Base-by-base conservation (phyloP, 1,140 invertebrate genomes). In the Zaprionus davidi region DNA sequence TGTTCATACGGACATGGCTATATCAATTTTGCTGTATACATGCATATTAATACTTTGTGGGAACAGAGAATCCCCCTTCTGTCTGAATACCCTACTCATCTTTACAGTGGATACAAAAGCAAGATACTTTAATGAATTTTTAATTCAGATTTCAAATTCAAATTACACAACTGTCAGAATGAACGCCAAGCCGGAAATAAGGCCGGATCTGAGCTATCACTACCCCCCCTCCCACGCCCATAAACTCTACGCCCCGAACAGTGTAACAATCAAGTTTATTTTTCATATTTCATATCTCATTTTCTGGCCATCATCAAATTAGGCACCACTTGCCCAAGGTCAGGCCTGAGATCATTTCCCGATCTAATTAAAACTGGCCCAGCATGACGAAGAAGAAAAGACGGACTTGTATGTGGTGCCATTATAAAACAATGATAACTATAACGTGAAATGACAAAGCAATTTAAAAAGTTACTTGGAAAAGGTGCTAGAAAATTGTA, bases 151-250 rank as follows among this genome's bases (percentile, higher is more conserved):
- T 31, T 15, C 68, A 71, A 66, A 56, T 66, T 72, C 26, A 66
- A 72, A 76, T 71, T 66, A 60, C 60, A 65, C 46, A 75, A 58
- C 49, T 51, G 26, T 15, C 17, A 72, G 55, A 76, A 71, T 7
- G 53, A 55, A 28, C n/a, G 12, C 12, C 24, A 59, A 72, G 31
- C 44, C 60, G 69, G 73, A 76, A 76, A 55, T 44, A 65, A 34
- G 38, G 41, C 44, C 71, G 71, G 44, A 73, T 65, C 60, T 64
- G 15, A 65, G 51, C 51, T 3, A 34, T 34, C 3, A 34, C 31
- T 34, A 2, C 28, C 7, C 9, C 31, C 9, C 9, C 28, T 7
- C 31, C 3, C 31, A 34, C 26, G 24, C 24, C 24, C 4, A 26
- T 26, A 26, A 26, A 7, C 58, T 55, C 59, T 22, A 36, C 11